Conservation (phyloP, 2,797 vertebrate species). For the Uromys caudimaculatus region DNA sequence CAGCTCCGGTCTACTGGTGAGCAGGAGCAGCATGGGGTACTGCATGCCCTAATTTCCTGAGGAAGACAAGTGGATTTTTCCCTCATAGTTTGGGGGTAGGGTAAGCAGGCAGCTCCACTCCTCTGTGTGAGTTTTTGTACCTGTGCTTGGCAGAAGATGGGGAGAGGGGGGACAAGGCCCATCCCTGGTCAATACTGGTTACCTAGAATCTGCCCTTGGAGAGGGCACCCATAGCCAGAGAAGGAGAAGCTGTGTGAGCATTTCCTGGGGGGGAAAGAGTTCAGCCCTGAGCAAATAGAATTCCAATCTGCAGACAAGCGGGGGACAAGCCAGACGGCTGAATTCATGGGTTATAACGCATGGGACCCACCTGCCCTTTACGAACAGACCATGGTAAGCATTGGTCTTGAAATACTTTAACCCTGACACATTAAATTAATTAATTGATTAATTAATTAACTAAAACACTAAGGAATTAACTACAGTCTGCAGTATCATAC, state of each 20-base stretch:
- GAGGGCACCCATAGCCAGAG: background rate
- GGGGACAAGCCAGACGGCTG: background rate
- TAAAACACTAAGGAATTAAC: background rate
- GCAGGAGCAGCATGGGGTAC: too few species aligned
- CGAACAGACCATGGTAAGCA: background rate
- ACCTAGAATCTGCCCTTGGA: background rate
- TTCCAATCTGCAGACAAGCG: background rate
- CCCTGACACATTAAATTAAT: background rate
- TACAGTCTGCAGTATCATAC: background rate
- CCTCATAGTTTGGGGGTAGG: background rate
- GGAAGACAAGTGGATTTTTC: background rate
- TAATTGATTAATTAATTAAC: background rate
- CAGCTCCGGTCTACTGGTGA: background rate
- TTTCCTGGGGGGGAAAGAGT: background rate
- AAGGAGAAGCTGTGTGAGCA: background rate
- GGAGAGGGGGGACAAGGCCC: background rate
- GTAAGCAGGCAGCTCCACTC: background rate
- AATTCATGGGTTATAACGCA: fast-evolving
- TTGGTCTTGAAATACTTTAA: slow-evolving; percentile 13
- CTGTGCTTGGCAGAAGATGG: background rate
- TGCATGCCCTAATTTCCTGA: background rate
- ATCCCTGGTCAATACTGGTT: background rate
- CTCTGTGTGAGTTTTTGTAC: background rate
- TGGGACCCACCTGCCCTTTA: background rate
- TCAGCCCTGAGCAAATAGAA: background rate